phyloP scores from a whole-genome alignment of 2,113 vertebrate genomes.

The Bagarius yarrelli region DNA sequence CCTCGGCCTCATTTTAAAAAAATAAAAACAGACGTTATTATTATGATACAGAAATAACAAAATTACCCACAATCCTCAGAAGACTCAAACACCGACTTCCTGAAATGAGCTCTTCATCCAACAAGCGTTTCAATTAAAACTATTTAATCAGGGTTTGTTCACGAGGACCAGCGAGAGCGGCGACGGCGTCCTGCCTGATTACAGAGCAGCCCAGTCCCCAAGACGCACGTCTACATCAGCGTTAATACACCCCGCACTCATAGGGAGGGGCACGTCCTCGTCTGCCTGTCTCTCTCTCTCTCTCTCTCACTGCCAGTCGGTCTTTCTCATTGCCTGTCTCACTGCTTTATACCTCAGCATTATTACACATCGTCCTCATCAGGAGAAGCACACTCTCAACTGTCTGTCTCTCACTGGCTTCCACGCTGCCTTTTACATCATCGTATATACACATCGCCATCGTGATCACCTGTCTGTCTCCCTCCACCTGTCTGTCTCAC shows the following conservation, averaged over 20 bases:
- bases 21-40: constrained; percentile 17
- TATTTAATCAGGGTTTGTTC: constrained; percentile 24
- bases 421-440: background rate
- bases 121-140: constrained; percentile 27
- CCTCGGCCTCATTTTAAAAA: background rate
- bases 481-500: background rate
- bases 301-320: background rate
- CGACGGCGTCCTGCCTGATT: constrained; percentile 3
- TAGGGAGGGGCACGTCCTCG: background rate
- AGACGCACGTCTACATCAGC: background rate
- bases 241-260: background rate
- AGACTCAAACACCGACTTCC: background rate
- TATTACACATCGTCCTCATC: background rate
- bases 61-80: constrained; percentile 30
- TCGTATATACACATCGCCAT: too few species aligned
- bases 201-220: background rate
- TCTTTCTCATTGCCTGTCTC: background rate
- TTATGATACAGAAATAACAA: constrained; percentile 7
- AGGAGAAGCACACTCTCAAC: background rate
- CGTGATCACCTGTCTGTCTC: background rate
- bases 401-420: background rate
- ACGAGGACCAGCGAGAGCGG: constrained; percentile 11
- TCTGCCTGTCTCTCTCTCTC: too few species aligned
- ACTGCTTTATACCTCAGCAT: background rate
- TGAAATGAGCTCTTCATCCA: constrained; percentile 31